A percentile compares a stretch with the other conserved stretches of the same genome.
Conservation (phyloP, 2,888 invertebrate genomes). For the Habrosyne pyritoides region DNA sequence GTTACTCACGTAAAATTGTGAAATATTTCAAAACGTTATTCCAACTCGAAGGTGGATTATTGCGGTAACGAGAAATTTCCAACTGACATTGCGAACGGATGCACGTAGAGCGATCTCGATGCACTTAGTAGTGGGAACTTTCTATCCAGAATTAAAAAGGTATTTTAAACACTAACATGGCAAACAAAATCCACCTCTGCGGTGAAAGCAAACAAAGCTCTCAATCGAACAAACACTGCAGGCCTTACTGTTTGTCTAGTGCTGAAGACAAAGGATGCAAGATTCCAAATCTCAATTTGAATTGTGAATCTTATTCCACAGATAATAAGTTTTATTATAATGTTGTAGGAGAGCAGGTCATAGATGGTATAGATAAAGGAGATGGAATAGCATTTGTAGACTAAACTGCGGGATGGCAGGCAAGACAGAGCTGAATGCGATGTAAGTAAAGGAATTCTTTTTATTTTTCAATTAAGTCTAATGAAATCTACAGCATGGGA, state of each 20-base stretch:
- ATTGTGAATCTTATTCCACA: conserved; percentile 29
- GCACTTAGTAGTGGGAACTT: conserved; percentile 69
- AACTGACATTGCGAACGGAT: conserved; percentile 75
- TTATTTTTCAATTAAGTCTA: conserved; percentile 73
- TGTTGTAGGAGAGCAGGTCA: conserved; percentile 15
- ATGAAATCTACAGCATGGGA: conserved; percentile 56
- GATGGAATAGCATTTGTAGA: conserved; percentile 60
- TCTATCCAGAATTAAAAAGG: conserved; percentile 29
- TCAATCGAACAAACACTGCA: conserved; percentile 20
- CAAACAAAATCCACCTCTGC: conserved; percentile 31
- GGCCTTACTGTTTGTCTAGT: conserved; percentile 30
- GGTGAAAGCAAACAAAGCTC: conserved; percentile 25
- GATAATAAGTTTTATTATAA: conserved; percentile 26
- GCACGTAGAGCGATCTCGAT: conserved; percentile 77
- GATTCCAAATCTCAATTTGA: conserved; percentile 19
- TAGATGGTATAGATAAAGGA: conserved; percentile 21
- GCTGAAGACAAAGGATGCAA: conserved; percentile 39
- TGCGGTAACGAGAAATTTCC: conserved; percentile 79
- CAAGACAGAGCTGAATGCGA: conserved; percentile 61
- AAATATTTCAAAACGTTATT: conserved; percentile 68
- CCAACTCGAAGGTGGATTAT: conserved; percentile 72
- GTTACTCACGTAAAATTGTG: conserved; percentile 54
- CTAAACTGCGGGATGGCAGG: conserved; percentile 66
- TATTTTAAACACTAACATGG: conserved; percentile 24
- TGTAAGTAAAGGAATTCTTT: conserved; percentile 70